phyloP scores from a whole-genome alignment of 2,888 invertebrate genomes.

The Lithophane semibrunnea region DNA sequence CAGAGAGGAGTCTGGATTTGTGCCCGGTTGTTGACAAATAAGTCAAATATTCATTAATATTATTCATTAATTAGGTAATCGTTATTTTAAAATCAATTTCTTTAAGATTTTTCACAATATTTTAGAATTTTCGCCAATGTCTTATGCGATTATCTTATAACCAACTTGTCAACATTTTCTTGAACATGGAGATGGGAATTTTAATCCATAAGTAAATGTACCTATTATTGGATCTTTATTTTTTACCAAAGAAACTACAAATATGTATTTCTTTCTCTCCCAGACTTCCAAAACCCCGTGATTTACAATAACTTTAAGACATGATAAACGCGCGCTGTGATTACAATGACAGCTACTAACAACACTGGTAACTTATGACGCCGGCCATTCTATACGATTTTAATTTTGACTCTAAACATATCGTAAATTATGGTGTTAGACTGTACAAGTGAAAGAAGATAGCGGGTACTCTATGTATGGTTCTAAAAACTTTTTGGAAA shows the following conservation, averaged over 20 bases:
- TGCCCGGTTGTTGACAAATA: too few species aligned
- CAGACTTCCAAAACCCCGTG: conserved; percentile 34
- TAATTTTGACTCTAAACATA: conserved; percentile 67
- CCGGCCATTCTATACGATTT: conserved; percentile 54
- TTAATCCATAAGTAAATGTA: background rate
- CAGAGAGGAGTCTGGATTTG: too few species aligned
- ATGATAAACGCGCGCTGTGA: conserved; percentile 56
- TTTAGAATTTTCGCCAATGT: too few species aligned
- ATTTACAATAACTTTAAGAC: conserved; percentile 47
- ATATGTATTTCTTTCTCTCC: conserved; percentile 5
- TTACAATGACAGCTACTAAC: conserved; percentile 52
- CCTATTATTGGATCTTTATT: background rate
- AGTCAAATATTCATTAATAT: too few species aligned
- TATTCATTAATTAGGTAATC: too few species aligned
- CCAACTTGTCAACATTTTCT: too few species aligned
- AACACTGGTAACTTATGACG: conserved; percentile 54
- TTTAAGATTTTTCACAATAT: too few species aligned
- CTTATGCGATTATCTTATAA: too few species aligned
- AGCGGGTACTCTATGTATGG: background rate
- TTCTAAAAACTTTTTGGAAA: too few species aligned
- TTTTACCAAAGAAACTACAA: background rate
- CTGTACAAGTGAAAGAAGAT: background rate
- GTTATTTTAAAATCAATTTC: too few species aligned
- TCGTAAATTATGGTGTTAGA: conserved; percentile 63
- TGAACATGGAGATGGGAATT: too few species aligned